phyloP scores from a whole-genome alignment of 2,113 vertebrate species.

The Arvicanthis niloticus region DNA sequence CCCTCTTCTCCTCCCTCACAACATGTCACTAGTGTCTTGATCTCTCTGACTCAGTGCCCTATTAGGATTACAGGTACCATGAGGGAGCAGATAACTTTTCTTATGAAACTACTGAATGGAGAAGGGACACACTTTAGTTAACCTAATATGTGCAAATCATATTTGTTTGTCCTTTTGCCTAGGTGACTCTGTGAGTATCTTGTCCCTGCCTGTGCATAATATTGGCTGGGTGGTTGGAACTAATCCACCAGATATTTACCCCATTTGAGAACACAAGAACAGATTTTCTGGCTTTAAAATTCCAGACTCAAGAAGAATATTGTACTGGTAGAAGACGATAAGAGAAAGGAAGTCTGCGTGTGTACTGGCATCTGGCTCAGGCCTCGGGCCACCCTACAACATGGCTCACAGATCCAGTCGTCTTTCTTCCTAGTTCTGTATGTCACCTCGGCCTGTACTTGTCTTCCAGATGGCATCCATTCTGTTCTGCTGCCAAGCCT shows the following conservation, averaged over 20 bases:
- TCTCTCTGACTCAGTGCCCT: background rate
- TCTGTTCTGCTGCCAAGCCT: background rate
- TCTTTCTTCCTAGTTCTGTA: background rate
- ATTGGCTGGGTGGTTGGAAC: no score
- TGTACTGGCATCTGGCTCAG: background rate
- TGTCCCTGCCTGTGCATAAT: background rate
- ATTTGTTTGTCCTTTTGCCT: background rate
- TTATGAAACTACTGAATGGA: background rate
- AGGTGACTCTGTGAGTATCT: background rate
- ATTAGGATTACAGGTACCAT: background rate
- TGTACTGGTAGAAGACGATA: background rate
- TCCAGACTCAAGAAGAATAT: background rate
- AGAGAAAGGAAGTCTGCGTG: background rate
- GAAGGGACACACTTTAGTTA: background rate
- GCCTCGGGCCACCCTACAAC: background rate
- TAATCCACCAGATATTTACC: background rate
- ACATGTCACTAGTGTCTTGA: no score
- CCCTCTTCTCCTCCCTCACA: no score
- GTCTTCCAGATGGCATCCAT: background rate
- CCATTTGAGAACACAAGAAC: background rate
- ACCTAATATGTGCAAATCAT: background rate
- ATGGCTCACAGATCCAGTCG: fast-evolving
- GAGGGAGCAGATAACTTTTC: background rate
- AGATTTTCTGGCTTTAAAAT: background rate
- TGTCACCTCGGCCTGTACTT: background rate